phyloP scores from a whole-genome alignment of 2,797 vertebrate species.

The Triplophysa yarkandensis region DNA sequence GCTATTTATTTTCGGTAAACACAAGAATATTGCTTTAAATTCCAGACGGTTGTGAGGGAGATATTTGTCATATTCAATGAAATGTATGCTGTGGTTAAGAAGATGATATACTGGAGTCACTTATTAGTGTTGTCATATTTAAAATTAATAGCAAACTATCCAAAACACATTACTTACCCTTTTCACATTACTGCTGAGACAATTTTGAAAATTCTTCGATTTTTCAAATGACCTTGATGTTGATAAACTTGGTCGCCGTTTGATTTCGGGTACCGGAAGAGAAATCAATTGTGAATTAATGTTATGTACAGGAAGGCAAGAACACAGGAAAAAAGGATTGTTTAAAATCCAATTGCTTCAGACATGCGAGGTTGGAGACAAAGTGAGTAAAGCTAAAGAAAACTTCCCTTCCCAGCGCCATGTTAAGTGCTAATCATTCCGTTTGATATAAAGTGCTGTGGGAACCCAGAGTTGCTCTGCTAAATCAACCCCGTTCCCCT shows the following conservation, averaged over 20 bases:
- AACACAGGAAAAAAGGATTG: neutral
- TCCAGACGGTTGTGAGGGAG: neutral
- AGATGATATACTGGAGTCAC: no score
- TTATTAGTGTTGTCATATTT: no score
- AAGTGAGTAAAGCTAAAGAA: neutral
- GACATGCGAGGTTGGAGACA: constrained; percentile 1
- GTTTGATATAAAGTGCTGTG: constrained; percentile 29
- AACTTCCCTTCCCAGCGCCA: neutral
- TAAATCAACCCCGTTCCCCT: constrained; percentile 41
- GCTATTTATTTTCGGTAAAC: neutral
- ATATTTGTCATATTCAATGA: neutral
- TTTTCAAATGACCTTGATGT: neutral
- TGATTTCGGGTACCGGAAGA: neutral
- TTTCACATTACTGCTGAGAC: no score
- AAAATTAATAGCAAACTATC: neutral
- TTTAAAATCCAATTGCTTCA: neutral
- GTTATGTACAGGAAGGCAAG: neutral
- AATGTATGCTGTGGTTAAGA: no score
- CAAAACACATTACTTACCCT: no score
- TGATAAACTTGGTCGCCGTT: neutral
- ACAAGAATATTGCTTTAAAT: neutral
- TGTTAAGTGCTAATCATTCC: constrained; percentile 37
- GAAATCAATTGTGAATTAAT: neutral
- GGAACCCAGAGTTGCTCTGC: constrained; percentile 16
- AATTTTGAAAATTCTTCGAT: neutral